Evolutionary conservation across 2,113 vertebrate species (phyloP).

Genomic region (Megaceryle torquata): DNA sequence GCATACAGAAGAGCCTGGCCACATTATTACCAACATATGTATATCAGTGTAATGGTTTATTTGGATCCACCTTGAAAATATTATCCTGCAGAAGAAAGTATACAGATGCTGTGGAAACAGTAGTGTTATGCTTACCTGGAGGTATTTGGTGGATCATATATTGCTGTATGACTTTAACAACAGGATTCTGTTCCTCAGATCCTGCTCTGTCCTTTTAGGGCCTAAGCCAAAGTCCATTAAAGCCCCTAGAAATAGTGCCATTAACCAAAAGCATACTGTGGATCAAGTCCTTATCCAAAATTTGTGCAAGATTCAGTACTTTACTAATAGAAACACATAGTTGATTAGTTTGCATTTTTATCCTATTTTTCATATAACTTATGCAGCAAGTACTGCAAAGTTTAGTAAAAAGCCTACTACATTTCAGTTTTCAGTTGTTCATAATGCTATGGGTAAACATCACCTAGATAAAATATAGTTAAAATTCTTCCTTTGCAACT

Average conservation of each 20-base stretch:
- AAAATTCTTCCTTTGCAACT: not conserved
- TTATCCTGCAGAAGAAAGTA: not conserved
- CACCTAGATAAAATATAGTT: not conserved
- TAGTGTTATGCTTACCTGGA: not conserved
- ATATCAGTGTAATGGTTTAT: not conserved
- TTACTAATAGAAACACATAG: slow-evolving; percentile 9
- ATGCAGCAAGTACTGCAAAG: not conserved
- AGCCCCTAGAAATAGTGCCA: not conserved
- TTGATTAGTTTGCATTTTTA: not conserved
- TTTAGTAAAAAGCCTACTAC: not conserved
- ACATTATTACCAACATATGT: not conserved
- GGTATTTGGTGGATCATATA: not conserved
- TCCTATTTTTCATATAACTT: not conserved
- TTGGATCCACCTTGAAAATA: slow-evolving; percentile 15
- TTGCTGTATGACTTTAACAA: not conserved
- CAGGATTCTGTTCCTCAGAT: not conserved
- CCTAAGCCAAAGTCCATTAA: not conserved
- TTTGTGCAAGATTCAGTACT: not conserved
- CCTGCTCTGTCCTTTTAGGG: not conserved
- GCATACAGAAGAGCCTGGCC: not conserved
- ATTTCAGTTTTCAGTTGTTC: not conserved
- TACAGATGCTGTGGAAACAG: not conserved
- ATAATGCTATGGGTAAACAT: not conserved
- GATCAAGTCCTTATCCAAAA: not conserved
- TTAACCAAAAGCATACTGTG: not conserved